phyloP scores from a whole-genome alignment of 2,797 vertebrate species.

The Mergus octosetaceus region DNA sequence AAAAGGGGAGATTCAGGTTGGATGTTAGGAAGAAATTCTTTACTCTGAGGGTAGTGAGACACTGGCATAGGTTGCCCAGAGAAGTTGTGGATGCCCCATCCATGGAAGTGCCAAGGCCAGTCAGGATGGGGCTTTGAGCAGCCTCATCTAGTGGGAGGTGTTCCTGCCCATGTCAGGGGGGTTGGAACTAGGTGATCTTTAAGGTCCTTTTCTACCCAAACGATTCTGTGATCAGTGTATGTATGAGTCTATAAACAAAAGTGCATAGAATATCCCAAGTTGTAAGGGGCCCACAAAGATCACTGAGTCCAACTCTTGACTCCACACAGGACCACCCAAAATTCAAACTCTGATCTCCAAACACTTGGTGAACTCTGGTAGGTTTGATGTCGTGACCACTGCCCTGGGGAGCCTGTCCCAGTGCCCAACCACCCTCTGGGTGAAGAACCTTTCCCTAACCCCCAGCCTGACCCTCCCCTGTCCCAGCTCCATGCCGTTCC shows the following conservation, averaged over 20 bases:
- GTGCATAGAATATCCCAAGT: not conserved
- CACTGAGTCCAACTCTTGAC: not conserved
- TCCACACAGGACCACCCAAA: not conserved
- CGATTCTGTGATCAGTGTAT: not conserved
- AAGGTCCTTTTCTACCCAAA: not conserved
- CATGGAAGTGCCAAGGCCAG: not conserved
- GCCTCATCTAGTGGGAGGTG: not conserved
- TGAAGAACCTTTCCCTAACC: too few species aligned
- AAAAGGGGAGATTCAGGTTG: not conserved
- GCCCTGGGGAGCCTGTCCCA: not conserved
- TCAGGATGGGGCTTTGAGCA: not conserved
- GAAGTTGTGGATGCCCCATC: not conserved
- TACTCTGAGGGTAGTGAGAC: not conserved
- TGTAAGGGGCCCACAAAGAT: not conserved
- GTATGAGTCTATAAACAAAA: not conserved
- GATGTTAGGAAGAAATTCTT: not conserved
- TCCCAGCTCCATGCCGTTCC: not conserved
- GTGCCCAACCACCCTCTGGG: not conserved
- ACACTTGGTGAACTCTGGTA: not conserved
- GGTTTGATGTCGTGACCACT: not conserved
- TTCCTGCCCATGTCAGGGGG: too few species aligned
- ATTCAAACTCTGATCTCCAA: not conserved
- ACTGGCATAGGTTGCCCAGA: not conserved
- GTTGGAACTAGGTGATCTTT: not conserved
- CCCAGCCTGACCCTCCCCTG: not conserved